Conservation (phyloP, 2,888 invertebrate genomes). For the Cetonia aurata region DNA sequence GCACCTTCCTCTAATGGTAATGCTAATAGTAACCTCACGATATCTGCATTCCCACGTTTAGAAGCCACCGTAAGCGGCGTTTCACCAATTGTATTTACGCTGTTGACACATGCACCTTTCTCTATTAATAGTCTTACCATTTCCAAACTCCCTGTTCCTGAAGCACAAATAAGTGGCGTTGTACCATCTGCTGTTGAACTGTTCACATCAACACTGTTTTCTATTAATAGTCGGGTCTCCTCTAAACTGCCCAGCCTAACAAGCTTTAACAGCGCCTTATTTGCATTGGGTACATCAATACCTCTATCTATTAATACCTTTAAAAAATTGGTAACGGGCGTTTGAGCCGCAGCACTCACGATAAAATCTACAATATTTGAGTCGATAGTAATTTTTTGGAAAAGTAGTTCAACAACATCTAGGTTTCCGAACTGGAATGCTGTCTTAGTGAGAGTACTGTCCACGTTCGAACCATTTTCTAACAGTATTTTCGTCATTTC, state of each 20-base stretch:
- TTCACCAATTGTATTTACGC: background rate
- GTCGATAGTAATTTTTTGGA: too few relatives aligned
- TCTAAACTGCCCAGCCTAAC: too few relatives aligned
- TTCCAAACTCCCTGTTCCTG: background rate
- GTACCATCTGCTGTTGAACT: background rate
- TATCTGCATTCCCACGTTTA: background rate
- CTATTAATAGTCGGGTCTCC: background rate
- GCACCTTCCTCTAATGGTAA: background rate
- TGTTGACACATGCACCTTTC: background rate
- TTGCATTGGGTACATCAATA: too few relatives aligned
- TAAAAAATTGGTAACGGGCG: too few relatives aligned
- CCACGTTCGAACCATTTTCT: background rate
- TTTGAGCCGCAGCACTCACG: background rate
- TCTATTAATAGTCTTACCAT: background rate
- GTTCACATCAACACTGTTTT: background rate
- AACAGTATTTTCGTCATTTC: constrained; percentile 2
- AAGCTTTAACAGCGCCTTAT: background rate
- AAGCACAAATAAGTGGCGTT: background rate
- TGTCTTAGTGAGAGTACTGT: too few relatives aligned
- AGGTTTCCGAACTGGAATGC: too few relatives aligned
- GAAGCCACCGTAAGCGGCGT: background rate
- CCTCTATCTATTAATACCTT: too few relatives aligned
- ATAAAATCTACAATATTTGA: too few relatives aligned
- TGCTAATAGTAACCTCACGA: background rate
- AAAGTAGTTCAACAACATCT: too few relatives aligned